Evolutionary conservation across 1,140 invertebrate species (phyloP).

Genomic region (Stegodyphus dumicola): DNA sequence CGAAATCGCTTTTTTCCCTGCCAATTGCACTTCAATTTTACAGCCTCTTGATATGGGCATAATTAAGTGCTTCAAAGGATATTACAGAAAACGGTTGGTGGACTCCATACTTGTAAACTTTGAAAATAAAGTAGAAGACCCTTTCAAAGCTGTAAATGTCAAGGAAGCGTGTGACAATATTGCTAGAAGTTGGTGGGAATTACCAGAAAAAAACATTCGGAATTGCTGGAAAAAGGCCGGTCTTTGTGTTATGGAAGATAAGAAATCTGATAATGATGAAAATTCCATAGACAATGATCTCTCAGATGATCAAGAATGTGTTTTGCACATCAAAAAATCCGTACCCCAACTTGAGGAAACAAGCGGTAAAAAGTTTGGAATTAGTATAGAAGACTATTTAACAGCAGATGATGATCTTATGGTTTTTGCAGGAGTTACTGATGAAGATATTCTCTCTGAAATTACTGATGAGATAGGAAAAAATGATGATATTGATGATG

Average conservation of each 20-base stretch:
- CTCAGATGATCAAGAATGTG: conserved; percentile 7
- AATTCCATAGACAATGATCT: conserved; percentile 6
- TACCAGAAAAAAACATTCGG: conserved; percentile 7
- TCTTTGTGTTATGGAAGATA: conserved; percentile 7
- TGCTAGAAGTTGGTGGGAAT: conserved; percentile 11
- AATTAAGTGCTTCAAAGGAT: too few species aligned
- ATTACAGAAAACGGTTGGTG: neutral
- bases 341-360: conserved; percentile 9
- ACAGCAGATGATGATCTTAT: neutral
- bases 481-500: too few species aligned
- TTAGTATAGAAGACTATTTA: conserved; percentile 9
- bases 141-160: conserved; percentile 13
- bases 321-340: conserved; percentile 5
- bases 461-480: too few species aligned
- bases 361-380: conserved; percentile 1
- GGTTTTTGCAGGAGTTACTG: too few species aligned
- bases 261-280: conserved; percentile 3
- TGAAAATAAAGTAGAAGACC: conserved; percentile 16
- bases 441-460: too few species aligned
- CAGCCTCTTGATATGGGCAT: too few species aligned
- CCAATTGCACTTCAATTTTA: too few species aligned
- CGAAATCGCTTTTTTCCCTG: too few species aligned
- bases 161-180: conserved; percentile 13
- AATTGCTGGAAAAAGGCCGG: conserved; percentile 17
- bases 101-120: conserved; percentile 12